Evolutionary conservation across 2,888 invertebrate genomes (phyloP).

Genomic region (Oscheius sp.): DNA sequence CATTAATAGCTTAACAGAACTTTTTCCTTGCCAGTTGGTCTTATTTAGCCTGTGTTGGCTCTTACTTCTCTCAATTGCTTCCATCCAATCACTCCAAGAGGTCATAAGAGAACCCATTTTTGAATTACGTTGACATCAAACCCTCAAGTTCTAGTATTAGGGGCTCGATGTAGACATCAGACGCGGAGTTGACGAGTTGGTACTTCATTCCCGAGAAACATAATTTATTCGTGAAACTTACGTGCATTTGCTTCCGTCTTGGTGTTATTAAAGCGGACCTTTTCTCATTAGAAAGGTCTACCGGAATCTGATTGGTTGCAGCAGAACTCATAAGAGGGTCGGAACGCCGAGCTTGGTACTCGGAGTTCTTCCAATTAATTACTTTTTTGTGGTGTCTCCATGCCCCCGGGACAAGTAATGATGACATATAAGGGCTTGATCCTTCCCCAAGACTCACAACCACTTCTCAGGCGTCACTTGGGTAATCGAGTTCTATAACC

Average conservation of each 20-base stretch:
- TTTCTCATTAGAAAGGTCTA: too few relatives aligned
- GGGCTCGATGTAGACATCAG: too few relatives aligned
- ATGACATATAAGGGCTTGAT: constrained; percentile 27
- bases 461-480: constrained; percentile 26
- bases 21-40: too few relatives aligned
- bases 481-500: constrained; percentile 31
- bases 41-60: too few relatives aligned
- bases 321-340: too few relatives aligned
- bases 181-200: too few relatives aligned
- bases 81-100: constrained; percentile 13
- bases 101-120: constrained; percentile 18
- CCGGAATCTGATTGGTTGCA: too few relatives aligned
- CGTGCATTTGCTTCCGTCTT: neutral
- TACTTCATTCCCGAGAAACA: too few relatives aligned
- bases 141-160: too few relatives aligned
- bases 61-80: neutral
- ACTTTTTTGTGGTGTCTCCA: constrained; percentile 13
- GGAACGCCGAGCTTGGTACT: too few relatives aligned
- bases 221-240: too few relatives aligned
- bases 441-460: neutral
- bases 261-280: neutral
- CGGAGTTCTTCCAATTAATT: constrained; percentile 20
- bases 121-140: constrained; percentile 23
- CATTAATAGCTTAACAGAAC: too few relatives aligned
- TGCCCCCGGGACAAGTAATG: constrained; percentile 28